These are phyloP conservation scores for Acomys russatus DNA, from an alignment of 2,797 vertebrate species.

Conservation along the genomic window DNA sequence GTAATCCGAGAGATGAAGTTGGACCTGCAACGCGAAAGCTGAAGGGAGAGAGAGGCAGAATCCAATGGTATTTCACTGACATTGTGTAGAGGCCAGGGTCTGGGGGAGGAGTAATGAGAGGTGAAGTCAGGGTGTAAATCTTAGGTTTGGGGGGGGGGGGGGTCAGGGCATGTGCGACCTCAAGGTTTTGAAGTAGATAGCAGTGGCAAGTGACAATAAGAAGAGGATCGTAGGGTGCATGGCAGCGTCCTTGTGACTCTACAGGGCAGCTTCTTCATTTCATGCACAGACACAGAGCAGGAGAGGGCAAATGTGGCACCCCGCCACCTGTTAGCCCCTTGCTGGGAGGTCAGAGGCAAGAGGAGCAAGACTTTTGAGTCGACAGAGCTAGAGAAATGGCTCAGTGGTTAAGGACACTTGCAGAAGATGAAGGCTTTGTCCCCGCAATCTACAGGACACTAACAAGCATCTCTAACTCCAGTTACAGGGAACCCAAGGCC, in stretches of 20 bases:
- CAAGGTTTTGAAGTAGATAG: not conserved
- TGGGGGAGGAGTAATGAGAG: not conserved
- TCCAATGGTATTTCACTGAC: not conserved
- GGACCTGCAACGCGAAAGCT: not conserved
- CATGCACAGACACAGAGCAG: not conserved
- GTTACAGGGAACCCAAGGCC: not conserved
- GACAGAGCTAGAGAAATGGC: not conserved
- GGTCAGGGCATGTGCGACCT: not conserved
- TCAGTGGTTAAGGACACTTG: not conserved
- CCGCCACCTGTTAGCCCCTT: not conserved
- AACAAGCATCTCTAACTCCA: not conserved
- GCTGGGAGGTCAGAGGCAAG: not conserved
- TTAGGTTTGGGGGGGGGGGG: not conserved
- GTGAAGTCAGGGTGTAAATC: not conserved
- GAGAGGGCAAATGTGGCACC: not conserved
- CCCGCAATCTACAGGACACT: too few relatives aligned
- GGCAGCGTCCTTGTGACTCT: not conserved
- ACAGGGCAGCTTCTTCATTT: not conserved
- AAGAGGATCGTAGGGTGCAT: not conserved
- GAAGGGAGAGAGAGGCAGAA: not conserved
- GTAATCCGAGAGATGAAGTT: not conserved
- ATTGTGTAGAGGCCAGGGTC: not conserved
- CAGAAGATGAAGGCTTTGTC: not conserved
- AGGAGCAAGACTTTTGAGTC: not conserved
- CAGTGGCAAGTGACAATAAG: not conserved